Conservation (phyloP, 2,797 vertebrate species). For the Rhynchotus rufescens region DNA sequence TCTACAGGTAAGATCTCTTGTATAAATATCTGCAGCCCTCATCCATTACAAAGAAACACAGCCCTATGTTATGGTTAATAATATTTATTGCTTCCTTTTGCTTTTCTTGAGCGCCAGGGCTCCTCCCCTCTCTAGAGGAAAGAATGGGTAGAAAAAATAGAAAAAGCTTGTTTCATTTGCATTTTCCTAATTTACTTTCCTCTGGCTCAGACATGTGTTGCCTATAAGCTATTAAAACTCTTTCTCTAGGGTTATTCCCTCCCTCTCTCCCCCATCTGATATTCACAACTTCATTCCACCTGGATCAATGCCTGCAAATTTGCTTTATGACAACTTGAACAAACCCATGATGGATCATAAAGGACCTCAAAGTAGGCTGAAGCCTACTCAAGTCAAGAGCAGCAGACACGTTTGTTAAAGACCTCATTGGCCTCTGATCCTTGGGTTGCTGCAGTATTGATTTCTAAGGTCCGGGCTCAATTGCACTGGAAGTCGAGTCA, state of each 20-base stretch:
- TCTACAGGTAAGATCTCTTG: not conserved
- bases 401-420: constrained; percentile 90
- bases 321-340: constrained; percentile 83
- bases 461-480: constrained; percentile 85
- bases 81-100: constrained; percentile 15
- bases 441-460: constrained; percentile 90
- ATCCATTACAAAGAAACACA: not conserved
- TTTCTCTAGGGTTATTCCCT: constrained; percentile 68
- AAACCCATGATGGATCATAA: constrained; percentile 80
- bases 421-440: constrained; percentile 91
- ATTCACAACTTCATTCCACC: constrained; percentile 76
- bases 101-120: not conserved
- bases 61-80: not conserved
- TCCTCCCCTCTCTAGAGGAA: constrained; percentile 26
- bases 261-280: constrained; percentile 41
- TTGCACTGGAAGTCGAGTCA: constrained; percentile 84
- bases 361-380: constrained; percentile 76
- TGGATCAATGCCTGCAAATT: constrained; percentile 83
- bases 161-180: constrained; percentile 55
- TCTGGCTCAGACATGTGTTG: constrained; percentile 78
- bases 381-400: constrained; percentile 82
- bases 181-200: constrained; percentile 74
- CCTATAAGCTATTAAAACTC: constrained; percentile 79
- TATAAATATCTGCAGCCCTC: not conserved
- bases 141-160: not conserved